These are phyloP conservation scores for Cololabis saira DNA, from an alignment of 2,113 vertebrate species.

Conservation along the genomic window DNA sequence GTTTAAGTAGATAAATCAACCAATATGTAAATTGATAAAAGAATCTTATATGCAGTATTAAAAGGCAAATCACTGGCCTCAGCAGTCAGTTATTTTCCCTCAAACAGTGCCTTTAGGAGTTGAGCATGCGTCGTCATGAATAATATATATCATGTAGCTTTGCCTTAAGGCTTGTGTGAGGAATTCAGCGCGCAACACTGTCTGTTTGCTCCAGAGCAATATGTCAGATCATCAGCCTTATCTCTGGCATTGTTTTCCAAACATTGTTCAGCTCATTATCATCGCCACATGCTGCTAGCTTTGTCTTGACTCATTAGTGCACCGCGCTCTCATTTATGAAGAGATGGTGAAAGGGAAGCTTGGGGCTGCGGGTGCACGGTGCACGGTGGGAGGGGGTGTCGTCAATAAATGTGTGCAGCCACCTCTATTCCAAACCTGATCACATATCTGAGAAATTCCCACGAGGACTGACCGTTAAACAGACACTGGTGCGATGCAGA, in stretches of 20 bases:
- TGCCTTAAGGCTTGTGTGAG: constrained; percentile 36
- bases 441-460: constrained; percentile 34
- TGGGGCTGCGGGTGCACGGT: neutral
- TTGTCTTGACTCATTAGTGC: constrained; percentile 64
- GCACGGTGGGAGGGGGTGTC: neutral
- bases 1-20: neutral
- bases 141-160: constrained; percentile 53
- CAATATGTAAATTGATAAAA: constrained; percentile 11
- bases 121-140: constrained; percentile 41
- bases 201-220: constrained; percentile 32
- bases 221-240: constrained; percentile 50
- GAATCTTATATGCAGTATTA: constrained; percentile 3
- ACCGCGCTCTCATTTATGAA: constrained; percentile 50
- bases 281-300: constrained; percentile 70
- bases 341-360: constrained; percentile 19
- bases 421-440: constrained; percentile 31
- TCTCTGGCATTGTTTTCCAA: constrained; percentile 66
- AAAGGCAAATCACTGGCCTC: constrained; percentile 34
- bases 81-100: constrained; percentile 28
- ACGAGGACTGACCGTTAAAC: constrained; percentile 56
- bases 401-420: constrained; percentile 13
- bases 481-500: constrained; percentile 41
- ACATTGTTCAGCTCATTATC: constrained; percentile 72
- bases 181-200: constrained; percentile 21
- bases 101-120: constrained; percentile 44